phyloP scores from a whole-genome alignment of 2,113 vertebrate species.

The Dasyprocta punctata region DNA sequence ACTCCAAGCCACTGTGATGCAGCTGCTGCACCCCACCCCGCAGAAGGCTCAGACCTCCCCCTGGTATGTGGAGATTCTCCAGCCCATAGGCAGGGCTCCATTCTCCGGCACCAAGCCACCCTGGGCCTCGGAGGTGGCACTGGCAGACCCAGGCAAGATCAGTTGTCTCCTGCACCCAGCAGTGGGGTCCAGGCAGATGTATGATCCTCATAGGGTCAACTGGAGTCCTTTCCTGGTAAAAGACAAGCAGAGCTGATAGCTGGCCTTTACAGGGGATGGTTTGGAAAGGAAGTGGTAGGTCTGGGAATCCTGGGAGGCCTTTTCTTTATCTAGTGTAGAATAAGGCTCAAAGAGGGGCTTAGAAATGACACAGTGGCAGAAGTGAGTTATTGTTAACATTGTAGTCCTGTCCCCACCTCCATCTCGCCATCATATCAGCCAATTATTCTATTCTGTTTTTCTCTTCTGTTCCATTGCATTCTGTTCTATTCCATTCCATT shows the following conservation, averaged over 20 bases:
- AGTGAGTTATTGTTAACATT: no score
- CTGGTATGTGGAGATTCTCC: background rate
- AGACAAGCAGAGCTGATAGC: background rate
- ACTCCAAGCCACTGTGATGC: background rate
- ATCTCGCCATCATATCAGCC: background rate
- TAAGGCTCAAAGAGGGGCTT: accelerated
- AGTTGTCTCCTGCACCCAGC: background rate
- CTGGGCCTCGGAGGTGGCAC: background rate
- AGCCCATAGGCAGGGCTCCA: accelerated
- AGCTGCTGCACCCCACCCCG: accelerated
- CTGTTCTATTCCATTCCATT: background rate
- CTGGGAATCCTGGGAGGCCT: no score
- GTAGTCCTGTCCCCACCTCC: background rate
- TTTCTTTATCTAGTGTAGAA: background rate
- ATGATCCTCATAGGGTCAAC: no score
- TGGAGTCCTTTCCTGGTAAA: background rate
- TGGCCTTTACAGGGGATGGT: background rate
- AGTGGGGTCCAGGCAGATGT: accelerated
- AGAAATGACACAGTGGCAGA: background rate
- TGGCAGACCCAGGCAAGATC: background rate
- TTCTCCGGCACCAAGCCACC: background rate
- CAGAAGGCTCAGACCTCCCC: no score
- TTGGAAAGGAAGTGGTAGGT: background rate
- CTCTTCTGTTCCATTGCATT: no score
- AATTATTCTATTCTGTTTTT: background rate